A percentile compares a stretch with the other conserved stretches of the same genome.
These are phyloP conservation scores for Azemiops feae DNA, from an alignment of 2,113 vertebrate species.

Conservation along the genomic window DNA sequence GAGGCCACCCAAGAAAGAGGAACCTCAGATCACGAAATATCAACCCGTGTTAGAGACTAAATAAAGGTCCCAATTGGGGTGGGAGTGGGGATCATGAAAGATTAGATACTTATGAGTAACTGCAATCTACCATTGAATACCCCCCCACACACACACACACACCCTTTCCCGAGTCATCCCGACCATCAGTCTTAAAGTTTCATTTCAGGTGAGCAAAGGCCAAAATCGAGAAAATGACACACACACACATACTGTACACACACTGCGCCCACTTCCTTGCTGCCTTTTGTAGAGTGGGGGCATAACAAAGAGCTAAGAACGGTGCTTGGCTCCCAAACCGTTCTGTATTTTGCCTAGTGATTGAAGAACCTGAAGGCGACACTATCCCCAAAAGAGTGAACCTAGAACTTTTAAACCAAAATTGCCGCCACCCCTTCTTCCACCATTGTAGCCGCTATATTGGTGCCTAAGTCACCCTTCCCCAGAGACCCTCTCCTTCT, in stretches of 20 bases:
- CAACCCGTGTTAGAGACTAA: neutral
- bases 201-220: neutral
- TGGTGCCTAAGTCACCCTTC: neutral
- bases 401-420: neutral
- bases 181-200: neutral
- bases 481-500: neutral
- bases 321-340: neutral
- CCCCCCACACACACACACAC: no score
- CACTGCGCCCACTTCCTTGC: neutral
- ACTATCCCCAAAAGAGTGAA: neutral
- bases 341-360: neutral
- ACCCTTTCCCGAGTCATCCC: neutral
- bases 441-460: neutral
- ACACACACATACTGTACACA: fast-evolving
- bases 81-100: neutral
- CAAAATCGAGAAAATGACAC: neutral
- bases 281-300: neutral
- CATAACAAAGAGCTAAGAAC: neutral
- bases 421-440: neutral
- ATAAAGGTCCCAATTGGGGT: neutral
- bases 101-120: neutral
- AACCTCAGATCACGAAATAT: neutral
- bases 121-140: neutral
- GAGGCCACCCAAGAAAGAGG: neutral
- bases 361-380: neutral